These are phyloP conservation scores for Aphis craccivora DNA, from an alignment of 1,140 invertebrate genomes.

Conservation along the genomic window DNA sequence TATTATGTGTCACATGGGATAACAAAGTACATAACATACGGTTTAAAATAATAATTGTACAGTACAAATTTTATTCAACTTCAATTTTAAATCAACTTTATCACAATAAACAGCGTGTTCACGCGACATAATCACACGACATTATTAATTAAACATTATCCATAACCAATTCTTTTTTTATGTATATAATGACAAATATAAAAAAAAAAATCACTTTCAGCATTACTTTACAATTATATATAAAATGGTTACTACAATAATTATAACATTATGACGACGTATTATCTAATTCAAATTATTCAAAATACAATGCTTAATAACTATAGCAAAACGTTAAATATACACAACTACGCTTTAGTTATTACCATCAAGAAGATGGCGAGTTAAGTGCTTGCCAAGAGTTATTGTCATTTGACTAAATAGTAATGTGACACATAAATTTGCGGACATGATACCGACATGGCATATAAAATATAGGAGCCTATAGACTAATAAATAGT, in stretches of 20 bases:
- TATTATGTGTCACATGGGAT: neutral
- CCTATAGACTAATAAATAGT: neutral
- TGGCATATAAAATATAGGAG: neutral
- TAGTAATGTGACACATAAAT: neutral
- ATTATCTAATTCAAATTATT: neutral
- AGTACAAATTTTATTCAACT: constrained; percentile 10
- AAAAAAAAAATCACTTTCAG: neutral
- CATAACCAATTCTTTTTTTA: neutral
- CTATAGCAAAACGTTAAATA: neutral
- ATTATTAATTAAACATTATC: neutral
- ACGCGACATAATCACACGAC: neutral
- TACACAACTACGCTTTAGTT: neutral
- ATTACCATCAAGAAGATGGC: neutral
- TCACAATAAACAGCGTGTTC: neutral
- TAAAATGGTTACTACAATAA: constrained; percentile 11
- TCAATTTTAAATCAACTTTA: neutral
- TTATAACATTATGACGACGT: neutral
- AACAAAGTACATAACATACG: neutral
- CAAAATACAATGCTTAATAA: neutral
- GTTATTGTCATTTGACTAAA: neutral
- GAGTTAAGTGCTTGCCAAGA: neutral
- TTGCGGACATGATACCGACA: neutral
- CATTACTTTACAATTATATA: neutral
- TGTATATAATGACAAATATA: neutral
- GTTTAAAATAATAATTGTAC: neutral